Conservation (phyloP, 1,140 invertebrate genomes). For the Anadara kagoshimensis region DNA sequence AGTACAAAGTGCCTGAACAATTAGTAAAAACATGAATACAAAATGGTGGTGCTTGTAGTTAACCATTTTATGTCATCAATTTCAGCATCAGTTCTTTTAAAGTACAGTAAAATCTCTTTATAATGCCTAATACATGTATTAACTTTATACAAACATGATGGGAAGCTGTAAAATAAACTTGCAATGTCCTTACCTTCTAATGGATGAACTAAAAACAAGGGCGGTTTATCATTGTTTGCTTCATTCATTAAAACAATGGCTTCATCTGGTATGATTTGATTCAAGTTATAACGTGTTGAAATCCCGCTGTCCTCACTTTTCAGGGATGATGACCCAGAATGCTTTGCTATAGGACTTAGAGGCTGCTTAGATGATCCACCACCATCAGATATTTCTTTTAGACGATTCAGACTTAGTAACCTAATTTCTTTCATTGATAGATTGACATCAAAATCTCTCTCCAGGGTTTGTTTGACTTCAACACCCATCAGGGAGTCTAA, state of each 20-base stretch:
- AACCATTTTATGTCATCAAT: too few relatives aligned
- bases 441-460: constrained; percentile 92
- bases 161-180: not conserved
- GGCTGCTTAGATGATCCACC: not conserved
- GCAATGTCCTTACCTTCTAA: constrained; percentile 88
- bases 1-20: too few relatives aligned
- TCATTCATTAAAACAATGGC: constrained; percentile 72
- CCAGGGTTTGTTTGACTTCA: constrained; percentile 97
- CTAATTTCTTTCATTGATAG: constrained; percentile 93
- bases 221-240: constrained; percentile 66
- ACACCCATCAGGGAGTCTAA: constrained; percentile 99
- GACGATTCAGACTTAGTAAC: constrained; percentile 75
- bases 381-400: constrained; percentile 78
- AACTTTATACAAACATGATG: not conserved
- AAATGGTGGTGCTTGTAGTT: too few relatives aligned
- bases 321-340: constrained; percentile 12
- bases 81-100: too few relatives aligned
- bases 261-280: constrained; percentile 16
- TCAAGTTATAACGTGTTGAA: constrained; percentile 10
- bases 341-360: not conserved
- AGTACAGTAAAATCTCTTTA: too few relatives aligned
- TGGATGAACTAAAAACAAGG: constrained; percentile 89
- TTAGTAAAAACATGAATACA: too few relatives aligned
- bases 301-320: not conserved
- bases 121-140: too few relatives aligned